Percentiles rank a stretch among this genome's conserved stretches.
Conservation (phyloP, 1,140 invertebrate species). For the Drosophila lini region DNA sequence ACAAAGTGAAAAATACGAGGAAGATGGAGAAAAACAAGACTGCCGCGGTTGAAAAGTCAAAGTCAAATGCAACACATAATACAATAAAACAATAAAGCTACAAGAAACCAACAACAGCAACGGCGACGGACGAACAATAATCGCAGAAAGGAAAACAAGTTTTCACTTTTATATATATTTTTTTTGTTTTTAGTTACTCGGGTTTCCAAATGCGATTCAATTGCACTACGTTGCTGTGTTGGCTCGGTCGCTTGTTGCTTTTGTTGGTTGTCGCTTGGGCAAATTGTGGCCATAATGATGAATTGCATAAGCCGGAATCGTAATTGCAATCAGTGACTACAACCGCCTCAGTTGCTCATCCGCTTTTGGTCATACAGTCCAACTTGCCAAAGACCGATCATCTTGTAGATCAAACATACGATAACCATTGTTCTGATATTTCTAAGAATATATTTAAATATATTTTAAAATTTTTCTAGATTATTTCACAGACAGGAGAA, state of each 20-base stretch:
- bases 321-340: conserved; percentile 58
- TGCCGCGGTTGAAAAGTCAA: conserved; percentile 77
- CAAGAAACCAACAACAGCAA: conserved; percentile 43
- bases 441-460: neutral
- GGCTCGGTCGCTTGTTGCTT: conserved; percentile 27
- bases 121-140: conserved; percentile 49
- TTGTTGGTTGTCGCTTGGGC: conserved; percentile 52
- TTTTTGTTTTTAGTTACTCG: conserved; percentile 41
- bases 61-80: conserved; percentile 76
- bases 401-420: neutral
- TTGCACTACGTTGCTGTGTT: conserved; percentile 55
- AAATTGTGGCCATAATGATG: conserved; percentile 74
- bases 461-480: neutral
- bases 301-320: conserved; percentile 77
- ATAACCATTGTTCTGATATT: neutral
- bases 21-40: conserved; percentile 42
- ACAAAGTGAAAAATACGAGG: conserved; percentile 1
- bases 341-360: conserved; percentile 52
- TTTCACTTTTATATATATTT: conserved; percentile 69
- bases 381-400: neutral
- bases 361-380: conserved; percentile 55
- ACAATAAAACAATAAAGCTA: conserved; percentile 43
- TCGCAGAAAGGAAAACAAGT: conserved; percentile 74
- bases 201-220: conserved; percentile 77
- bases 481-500: neutral